A percentile compares a stretch with the other conserved stretches of the same genome.
phyloP scores from a whole-genome alignment of 2,888 invertebrate genomes.

The Eupithecia dodoneata region DNA sequence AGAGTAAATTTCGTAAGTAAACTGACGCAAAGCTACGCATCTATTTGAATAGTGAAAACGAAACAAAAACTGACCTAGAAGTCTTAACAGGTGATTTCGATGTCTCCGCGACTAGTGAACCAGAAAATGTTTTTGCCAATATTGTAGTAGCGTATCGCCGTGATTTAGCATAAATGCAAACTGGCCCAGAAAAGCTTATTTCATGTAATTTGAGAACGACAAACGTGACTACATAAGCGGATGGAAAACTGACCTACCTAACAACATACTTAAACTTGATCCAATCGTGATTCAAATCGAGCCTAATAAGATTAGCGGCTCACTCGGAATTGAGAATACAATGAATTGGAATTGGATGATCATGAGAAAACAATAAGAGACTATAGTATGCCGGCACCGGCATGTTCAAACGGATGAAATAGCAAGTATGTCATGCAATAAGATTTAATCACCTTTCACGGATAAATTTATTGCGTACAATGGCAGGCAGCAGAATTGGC shows the following conservation, averaged over 20 bases:
- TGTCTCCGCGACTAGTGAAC: constrained; percentile 60
- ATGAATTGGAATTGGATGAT: constrained; percentile 36
- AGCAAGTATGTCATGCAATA: constrained; percentile 31
- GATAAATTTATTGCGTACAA: constrained; percentile 39
- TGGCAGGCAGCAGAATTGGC: constrained; percentile 49
- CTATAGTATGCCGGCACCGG: constrained; percentile 23
- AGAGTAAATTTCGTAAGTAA: constrained; percentile 51
- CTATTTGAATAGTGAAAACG: constrained; percentile 75
- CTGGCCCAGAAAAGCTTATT: constrained; percentile 6
- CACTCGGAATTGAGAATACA: constrained; percentile 12
- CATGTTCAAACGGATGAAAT: constrained; percentile 33
- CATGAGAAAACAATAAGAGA: constrained; percentile 58
- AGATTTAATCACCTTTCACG: constrained; percentile 34
- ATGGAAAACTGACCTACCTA: constrained; percentile 9
- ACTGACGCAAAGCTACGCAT: constrained; percentile 50
- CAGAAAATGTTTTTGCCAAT: constrained; percentile 59
- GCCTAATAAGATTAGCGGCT: constrained; percentile 4
- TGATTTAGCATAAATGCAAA: constrained; percentile 11
- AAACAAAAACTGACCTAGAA: constrained; percentile 72
- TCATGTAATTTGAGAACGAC: constrained; percentile 11
- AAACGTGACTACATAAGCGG: constrained; percentile 12
- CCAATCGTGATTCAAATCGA: constrained; percentile 36
- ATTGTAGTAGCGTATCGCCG: constrained; percentile 43
- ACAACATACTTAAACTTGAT: constrained; percentile 14
- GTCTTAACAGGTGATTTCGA: constrained; percentile 65